Conservation (phyloP, 1,140 invertebrate genomes). For the Telenomus remus region DNA sequence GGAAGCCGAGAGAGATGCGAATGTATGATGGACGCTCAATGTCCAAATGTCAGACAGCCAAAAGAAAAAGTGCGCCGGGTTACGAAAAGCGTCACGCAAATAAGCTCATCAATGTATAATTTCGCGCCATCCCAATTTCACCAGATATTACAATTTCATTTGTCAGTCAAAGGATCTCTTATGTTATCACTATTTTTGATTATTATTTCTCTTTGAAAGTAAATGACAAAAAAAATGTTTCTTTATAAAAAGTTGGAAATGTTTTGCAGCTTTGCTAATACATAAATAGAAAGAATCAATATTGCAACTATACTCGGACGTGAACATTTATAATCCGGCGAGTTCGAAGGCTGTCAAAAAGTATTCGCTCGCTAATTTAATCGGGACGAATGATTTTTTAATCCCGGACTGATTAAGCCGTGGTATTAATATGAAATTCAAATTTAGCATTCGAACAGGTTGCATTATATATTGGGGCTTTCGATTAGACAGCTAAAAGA, state of each 20-base stretch:
- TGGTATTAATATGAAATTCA: constrained; percentile 10
- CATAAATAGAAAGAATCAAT: constrained; percentile 53
- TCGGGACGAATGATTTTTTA: background rate
- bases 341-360: constrained; percentile 36
- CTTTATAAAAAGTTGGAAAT: constrained; percentile 24
- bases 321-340: constrained; percentile 13
- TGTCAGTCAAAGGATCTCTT: too few species aligned
- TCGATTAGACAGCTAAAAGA: constrained; percentile 13
- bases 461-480: constrained; percentile 5
- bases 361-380: constrained; percentile 22
- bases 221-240: background rate
- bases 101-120: constrained; percentile 25
- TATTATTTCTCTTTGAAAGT: background rate
- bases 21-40: constrained; percentile 45
- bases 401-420: constrained; percentile 3
- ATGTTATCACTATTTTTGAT: too few species aligned
- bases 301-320: constrained; percentile 38
- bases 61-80: constrained; percentile 38
- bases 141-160: too few species aligned
- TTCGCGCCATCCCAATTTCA: too few species aligned
- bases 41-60: constrained; percentile 54
- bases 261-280: constrained; percentile 47
- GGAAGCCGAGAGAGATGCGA: constrained; percentile 34
- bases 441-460: constrained; percentile 6
- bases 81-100: constrained; percentile 38